phyloP scores from a whole-genome alignment of 2,888 invertebrate genomes.

The Chloromyia formosa region DNA sequence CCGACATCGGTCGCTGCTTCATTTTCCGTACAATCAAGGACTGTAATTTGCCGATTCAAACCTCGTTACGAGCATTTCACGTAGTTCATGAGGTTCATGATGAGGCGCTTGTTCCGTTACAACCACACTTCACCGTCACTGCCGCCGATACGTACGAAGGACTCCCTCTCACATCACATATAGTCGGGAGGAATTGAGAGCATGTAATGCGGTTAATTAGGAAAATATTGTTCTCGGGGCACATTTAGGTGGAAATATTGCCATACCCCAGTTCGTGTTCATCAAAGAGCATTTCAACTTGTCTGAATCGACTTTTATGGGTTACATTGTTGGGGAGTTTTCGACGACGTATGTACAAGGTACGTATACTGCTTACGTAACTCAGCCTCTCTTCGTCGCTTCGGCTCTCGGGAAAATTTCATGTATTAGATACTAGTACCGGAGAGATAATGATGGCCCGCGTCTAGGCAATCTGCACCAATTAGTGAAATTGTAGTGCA shows the following conservation, averaged over 20 bases:
- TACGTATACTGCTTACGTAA: background rate
- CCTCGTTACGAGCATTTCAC: conserved; percentile 56
- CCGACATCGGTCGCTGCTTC: conserved; percentile 7
- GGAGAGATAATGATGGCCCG: conserved; percentile 19
- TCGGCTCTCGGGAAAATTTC: background rate
- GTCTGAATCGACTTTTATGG: conserved; percentile 35
- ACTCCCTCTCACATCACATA: background rate
- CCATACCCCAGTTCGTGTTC: conserved; percentile 26
- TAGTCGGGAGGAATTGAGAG: conserved; percentile 33
- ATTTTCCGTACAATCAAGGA: conserved; percentile 53
- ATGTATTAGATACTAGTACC: background rate
- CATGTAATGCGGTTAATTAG: conserved; percentile 55
- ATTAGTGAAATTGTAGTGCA: conserved; percentile 33
- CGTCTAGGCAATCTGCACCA: conserved; percentile 33
- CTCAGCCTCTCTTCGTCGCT: too few relatives aligned
- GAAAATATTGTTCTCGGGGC: conserved; percentile 55
- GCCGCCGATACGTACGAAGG: conserved; percentile 1
- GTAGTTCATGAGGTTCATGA: conserved; percentile 52
- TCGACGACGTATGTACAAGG: conserved; percentile 8
- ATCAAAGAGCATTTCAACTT: conserved; percentile 35
- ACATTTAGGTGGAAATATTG: conserved; percentile 40
- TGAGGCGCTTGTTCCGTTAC: conserved; percentile 54
- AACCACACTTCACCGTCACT: conserved; percentile 45
- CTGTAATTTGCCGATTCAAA: conserved; percentile 57
- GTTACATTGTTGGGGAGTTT: conserved; percentile 23